These are phyloP conservation scores for Pollicipes pollicipes DNA, from an alignment of 1,140 invertebrate genomes.

Conservation along the genomic window DNA sequence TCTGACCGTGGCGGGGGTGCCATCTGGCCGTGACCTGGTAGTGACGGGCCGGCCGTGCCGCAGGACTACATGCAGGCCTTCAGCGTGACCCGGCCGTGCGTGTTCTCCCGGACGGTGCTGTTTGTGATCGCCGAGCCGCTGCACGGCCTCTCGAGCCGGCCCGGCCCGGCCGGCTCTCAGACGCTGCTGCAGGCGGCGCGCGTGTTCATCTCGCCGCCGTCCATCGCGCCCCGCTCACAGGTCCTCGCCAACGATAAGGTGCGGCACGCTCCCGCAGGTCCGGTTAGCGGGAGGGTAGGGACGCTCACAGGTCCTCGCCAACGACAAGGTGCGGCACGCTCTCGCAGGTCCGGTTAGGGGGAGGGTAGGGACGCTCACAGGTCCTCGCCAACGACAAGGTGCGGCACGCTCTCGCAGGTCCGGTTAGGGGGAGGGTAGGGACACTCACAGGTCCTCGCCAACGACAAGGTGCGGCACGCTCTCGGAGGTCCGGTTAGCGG, in stretches of 20 bases:
- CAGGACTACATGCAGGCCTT: slow-evolving; percentile 52
- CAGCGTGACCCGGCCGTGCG: slow-evolving; percentile 68
- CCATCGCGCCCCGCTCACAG: slow-evolving; percentile 46
- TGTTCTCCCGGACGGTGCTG: slow-evolving; percentile 77
- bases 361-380: slow-evolving; percentile 39
- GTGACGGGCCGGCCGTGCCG: no score
- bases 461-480: slow-evolving; percentile 34
- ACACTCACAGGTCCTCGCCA: slow-evolving; percentile 41
- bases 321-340: slow-evolving; percentile 34
- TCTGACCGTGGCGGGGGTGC: no score
- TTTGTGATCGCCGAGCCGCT: slow-evolving; percentile 44
- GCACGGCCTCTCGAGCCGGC: slow-evolving; percentile 29
- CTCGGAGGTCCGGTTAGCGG: neutral
- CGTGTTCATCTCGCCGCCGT: slow-evolving; percentile 72
- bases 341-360: neutral
- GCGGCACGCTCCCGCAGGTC: slow-evolving; percentile 10
- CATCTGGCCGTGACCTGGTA: no score
- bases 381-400: slow-evolving; percentile 42
- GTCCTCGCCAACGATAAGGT: slow-evolving; percentile 42
- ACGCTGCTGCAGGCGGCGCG: slow-evolving; percentile 47
- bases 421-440: slow-evolving; percentile 26
- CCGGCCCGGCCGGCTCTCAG: slow-evolving; percentile 33
- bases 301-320: slow-evolving; percentile 41
- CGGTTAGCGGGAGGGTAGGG: slow-evolving; percentile 27
- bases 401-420: slow-evolving; percentile 11